Percentiles rank a stretch among this genome's conserved stretches.
Evolutionary conservation across 2,113 vertebrate genomes (phyloP).

Genomic region (Oophaga pumilio): DNA sequence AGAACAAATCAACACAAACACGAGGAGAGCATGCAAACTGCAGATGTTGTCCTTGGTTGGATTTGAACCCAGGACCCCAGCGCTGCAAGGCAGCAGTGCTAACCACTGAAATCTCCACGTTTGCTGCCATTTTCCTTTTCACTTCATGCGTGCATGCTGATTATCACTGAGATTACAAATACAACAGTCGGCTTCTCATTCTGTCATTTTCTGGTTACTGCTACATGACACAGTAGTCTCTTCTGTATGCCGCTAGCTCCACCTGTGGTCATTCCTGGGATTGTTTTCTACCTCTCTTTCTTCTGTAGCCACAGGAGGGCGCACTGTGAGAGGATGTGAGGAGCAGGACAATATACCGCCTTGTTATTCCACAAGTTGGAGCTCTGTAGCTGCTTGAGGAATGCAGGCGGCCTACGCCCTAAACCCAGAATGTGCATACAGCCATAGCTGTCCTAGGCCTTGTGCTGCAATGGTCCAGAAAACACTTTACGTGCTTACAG

Average conservation of each 20-base stretch:
- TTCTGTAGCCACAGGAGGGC: slow-evolving; percentile 20
- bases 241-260: not conserved
- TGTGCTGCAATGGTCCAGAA: not conserved
- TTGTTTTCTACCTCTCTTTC: not conserved
- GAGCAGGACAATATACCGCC: not conserved
- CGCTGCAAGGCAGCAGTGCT: too few relatives aligned
- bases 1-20: too few relatives aligned
- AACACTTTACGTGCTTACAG: not conserved
- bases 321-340: not conserved
- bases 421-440: slow-evolving; percentile 8
- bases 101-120: not conserved
- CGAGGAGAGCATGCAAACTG: too few relatives aligned
- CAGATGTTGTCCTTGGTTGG: too few relatives aligned
- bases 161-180: too few relatives aligned
- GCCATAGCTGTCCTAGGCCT: not conserved
- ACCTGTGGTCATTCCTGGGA: not conserved
- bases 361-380: slow-evolving; percentile 14
- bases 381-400: slow-evolving; percentile 21
- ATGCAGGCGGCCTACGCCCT: slow-evolving; percentile 52
- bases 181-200: not conserved
- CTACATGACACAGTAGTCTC: not conserved
- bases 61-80: too few relatives aligned
- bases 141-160: too few relatives aligned
- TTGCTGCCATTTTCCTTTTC: not conserved
- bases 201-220: not conserved